Evolutionary conservation across 2,797 vertebrate species (phyloP).

Genomic region (Acipenser oxyrinchus): DNA sequence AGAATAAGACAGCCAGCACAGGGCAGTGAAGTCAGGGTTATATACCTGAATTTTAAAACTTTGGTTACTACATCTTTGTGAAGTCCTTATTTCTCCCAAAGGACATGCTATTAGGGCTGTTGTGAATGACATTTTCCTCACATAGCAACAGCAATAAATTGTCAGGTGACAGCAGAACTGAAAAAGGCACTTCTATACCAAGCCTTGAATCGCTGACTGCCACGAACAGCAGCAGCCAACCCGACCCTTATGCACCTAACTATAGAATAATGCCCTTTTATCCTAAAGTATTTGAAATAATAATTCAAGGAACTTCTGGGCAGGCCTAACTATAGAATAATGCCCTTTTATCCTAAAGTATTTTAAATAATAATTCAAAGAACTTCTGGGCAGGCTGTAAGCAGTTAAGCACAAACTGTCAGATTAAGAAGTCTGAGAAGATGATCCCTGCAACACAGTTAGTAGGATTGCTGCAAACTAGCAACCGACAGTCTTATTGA

Average conservation of each 20-base stretch:
- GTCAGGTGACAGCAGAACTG: slow-evolving; percentile 16
- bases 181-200: slow-evolving; percentile 1
- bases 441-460: slow-evolving; percentile 70
- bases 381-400: slow-evolving; percentile 41
- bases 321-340: slow-evolving; percentile 34
- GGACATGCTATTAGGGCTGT: background rate
- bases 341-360: slow-evolving; percentile 29
- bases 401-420: slow-evolving; percentile 65
- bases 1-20: no score
- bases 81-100: slow-evolving; percentile 3
- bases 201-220: slow-evolving; percentile 18
- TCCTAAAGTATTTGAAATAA: slow-evolving; percentile 35
- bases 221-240: slow-evolving; percentile 22
- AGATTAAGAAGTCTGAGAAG: slow-evolving; percentile 71
- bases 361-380: slow-evolving; percentile 41
- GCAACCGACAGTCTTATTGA: slow-evolving; percentile 35
- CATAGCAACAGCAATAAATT: slow-evolving; percentile 7
- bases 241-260: slow-evolving; percentile 28
- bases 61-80: background rate
- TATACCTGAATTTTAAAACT: background rate
- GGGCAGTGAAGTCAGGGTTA: background rate
- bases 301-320: slow-evolving; percentile 38
- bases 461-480: slow-evolving; percentile 45
- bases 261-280: slow-evolving; percentile 33
- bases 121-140: slow-evolving; percentile 2